Evolutionary conservation across 2,113 vertebrate genomes (phyloP).

Genomic region (Vidua macroura): DNA sequence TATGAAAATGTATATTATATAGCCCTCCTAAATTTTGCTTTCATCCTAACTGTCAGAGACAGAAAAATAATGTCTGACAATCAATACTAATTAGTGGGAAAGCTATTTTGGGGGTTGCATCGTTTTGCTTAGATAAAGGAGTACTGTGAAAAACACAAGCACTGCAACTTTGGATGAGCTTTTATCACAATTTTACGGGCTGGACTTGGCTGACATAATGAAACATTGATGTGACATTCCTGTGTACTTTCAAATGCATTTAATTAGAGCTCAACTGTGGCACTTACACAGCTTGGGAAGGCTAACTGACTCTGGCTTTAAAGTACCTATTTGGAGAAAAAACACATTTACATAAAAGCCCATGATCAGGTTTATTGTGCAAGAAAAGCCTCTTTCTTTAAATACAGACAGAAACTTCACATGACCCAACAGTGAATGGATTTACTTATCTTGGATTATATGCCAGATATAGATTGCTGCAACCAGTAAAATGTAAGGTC

Average conservation of each 20-base stretch:
- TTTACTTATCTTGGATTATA: neutral
- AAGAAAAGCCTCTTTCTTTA: neutral
- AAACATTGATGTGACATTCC: neutral
- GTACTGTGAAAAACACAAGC: neutral
- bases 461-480: neutral
- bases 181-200: neutral
- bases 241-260: neutral
- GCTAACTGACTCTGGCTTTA: neutral
- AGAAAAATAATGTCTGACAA: neutral
- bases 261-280: neutral
- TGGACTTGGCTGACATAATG: neutral
- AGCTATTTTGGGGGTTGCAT: rapidly evolving
- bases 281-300: neutral
- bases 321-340: neutral
- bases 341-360: neutral
- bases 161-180: neutral
- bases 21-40: neutral
- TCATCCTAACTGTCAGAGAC: neutral
- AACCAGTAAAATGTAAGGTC: neutral
- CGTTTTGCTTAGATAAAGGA: neutral
- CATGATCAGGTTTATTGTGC: neutral
- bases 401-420: neutral
- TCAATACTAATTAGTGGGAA: neutral
- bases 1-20: neutral
- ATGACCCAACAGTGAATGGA: neutral